Base-by-base conservation (phyloP, 2,797 vertebrate genomes). In the Bucorvus abyssinicus region DNA sequence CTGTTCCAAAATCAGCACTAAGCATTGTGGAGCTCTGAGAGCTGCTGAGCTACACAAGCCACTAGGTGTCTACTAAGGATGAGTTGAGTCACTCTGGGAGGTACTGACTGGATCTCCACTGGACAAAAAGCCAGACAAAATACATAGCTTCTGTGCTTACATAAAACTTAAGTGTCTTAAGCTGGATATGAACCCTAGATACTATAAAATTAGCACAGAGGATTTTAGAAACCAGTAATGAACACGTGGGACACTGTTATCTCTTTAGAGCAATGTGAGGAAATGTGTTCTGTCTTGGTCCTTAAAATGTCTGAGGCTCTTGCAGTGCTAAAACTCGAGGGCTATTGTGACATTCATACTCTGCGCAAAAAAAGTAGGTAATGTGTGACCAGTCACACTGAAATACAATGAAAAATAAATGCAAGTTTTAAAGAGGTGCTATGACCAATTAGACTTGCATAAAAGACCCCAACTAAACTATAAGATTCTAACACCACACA, bases 1-100 rank as follows among this genome's bases (percentile, higher is more conserved):
- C 52, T 65, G 38, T 32, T 29, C 52, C 61, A 63, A 52, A 24
- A 47, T 8, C 20, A 52, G 21, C 36, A 24, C 50, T 75, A 7
- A 50, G 50, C 0, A 0, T 2, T 23, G 15, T 2, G 27, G 14
- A 38, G 29, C 38, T 27, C 16, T 65, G 65, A 42, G 9, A 56
- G 42, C 47, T 53, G 34, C 42, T 32, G 50, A 75, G 52, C 61
- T 61, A 21, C 6, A 4, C 0, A 12, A 30, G 16, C 8, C 17
- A 82, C 75, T 44, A 81, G 61, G 61, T 70, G 76, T 32, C 84
- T 68, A 14, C 34, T 47, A 7, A 24, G 3, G 6, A 59, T 6
- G 67, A 52, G 34, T 1, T 44, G 26, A 52, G 38, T 57, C 82
- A 42, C 50, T 34, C 40, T 9, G 40, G 20, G 11, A 70, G 20